Evolutionary conservation across 2,113 vertebrate genomes (phyloP).

Genomic region (Odobenus rosmarus): DNA sequence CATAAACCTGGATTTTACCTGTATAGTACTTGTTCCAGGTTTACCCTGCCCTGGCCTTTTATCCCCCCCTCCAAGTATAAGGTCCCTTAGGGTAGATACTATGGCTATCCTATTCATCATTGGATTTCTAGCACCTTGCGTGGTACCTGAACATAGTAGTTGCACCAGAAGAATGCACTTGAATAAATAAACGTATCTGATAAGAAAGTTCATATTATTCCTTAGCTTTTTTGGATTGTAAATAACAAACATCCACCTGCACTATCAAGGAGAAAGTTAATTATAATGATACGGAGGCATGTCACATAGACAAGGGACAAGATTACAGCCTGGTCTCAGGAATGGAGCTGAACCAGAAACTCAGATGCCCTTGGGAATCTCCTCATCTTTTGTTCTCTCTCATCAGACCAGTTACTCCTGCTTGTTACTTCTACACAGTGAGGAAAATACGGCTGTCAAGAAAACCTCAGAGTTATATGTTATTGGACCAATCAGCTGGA

Average conservation of each 20-base stretch:
- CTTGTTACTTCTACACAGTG: neutral
- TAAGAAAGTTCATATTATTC: neutral
- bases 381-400: neutral
- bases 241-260: neutral
- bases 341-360: constrained; percentile 34
- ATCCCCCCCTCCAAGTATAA: neutral
- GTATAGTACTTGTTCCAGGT: neutral
- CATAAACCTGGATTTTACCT: neutral
- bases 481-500: neutral
- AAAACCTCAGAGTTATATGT: neutral
- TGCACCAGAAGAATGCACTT: neutral
- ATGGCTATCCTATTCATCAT: neutral
- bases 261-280: neutral
- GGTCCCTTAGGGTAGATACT: neutral
- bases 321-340: neutral
- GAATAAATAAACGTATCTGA: neutral
- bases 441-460: neutral
- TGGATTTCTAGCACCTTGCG: neutral
- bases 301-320: neutral
- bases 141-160: neutral
- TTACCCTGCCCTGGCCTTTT: neutral
- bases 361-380: neutral
- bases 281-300: neutral
- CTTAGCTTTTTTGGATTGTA: neutral
- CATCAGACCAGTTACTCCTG: neutral